Conservation (phyloP, 30 jellyfish, hydroid and myxozoan genomes). For the Pelagia noctiluca region DNA sequence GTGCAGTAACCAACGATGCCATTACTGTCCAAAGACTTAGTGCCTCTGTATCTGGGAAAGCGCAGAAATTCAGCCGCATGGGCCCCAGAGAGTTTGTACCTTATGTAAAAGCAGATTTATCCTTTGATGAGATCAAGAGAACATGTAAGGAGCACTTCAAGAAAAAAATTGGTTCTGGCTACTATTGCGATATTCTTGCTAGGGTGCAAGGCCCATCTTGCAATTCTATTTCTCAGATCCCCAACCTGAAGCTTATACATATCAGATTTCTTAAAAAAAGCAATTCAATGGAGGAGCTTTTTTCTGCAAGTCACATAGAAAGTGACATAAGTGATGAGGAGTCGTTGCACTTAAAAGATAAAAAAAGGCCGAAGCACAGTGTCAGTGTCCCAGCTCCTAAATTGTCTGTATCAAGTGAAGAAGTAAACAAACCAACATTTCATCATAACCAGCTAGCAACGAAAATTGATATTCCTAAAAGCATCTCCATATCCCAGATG, state of each 20-base stretch:
- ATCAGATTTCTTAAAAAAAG: slow-evolving; percentile 17
- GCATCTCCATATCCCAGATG: slow-evolving; percentile 35
- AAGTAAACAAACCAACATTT: slow-evolving; percentile 11
- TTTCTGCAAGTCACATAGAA: slow-evolving; percentile 3
- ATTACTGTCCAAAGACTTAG: slow-evolving; percentile 36
- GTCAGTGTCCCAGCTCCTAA: slow-evolving; percentile 18
- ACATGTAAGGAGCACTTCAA: slow-evolving; percentile 12
- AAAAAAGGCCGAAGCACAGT: slow-evolving; percentile 6
- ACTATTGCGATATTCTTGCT: slow-evolving; percentile 9
- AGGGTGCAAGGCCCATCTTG: slow-evolving; percentile 15
- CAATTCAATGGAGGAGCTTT: slow-evolving; percentile 12
- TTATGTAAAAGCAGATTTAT: not conserved
- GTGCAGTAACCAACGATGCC: slow-evolving; percentile 7
- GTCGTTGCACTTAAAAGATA: not conserved
- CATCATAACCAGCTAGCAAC: slow-evolving; percentile 12
- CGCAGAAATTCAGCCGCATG: slow-evolving; percentile 17
- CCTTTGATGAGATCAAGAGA: slow-evolving; percentile 21
- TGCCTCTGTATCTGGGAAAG: slow-evolving; percentile 24
- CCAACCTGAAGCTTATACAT: slow-evolving; percentile 6
- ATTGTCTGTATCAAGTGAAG: slow-evolving; percentile 26
- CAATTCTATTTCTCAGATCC: slow-evolving; percentile 1
- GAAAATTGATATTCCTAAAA: slow-evolving; percentile 16
- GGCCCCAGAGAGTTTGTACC: slow-evolving; percentile 27
- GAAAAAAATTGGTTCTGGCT: slow-evolving; percentile 14
- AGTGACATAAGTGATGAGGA: slow-evolving; percentile 5